Conservation (phyloP, 1,140 invertebrate genomes). For the honey bee (Apis mellifera) region DNA sequence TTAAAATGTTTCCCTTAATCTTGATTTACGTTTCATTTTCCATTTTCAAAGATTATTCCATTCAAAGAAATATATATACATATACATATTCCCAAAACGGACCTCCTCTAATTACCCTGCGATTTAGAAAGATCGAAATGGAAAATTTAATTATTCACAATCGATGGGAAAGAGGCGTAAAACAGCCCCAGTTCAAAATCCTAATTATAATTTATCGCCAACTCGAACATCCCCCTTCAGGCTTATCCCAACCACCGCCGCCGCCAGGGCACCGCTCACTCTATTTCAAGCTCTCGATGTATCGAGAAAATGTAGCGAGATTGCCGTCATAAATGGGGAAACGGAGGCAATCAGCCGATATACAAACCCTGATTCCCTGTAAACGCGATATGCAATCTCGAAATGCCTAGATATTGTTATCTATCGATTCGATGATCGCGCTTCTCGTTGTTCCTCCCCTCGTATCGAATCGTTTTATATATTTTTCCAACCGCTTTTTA, state of each 20-base stretch:
- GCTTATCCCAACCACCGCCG: neutral
- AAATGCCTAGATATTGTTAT: slow-evolving; percentile 49
- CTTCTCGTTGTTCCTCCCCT: neutral
- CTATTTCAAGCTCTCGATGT: slow-evolving; percentile 29
- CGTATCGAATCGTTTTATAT: slow-evolving; percentile 39
- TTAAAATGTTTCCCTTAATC: too few species aligned
- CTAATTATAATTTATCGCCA: too few species aligned
- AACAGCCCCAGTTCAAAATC: too few species aligned
- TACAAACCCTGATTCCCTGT: slow-evolving; percentile 29
- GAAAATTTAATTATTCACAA: too few species aligned
- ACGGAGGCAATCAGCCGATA: slow-evolving; percentile 37
- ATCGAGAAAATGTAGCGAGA: slow-evolving; percentile 40
- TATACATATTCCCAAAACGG: too few species aligned
- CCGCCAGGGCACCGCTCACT: neutral
- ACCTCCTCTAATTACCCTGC: too few species aligned
- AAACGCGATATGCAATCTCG: slow-evolving; percentile 43
- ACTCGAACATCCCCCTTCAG: neutral
- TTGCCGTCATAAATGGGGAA: slow-evolving; percentile 35
- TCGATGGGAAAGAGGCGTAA: too few species aligned
- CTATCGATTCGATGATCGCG: slow-evolving; percentile 38
- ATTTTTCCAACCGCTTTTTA: slow-evolving; percentile 28
- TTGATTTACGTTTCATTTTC: too few species aligned
- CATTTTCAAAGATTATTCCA: too few species aligned
- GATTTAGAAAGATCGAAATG: too few species aligned
- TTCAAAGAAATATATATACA: too few species aligned